Base-by-base conservation (phyloP, 1,140 invertebrate species). In the Frieseomelitta varia region DNA sequence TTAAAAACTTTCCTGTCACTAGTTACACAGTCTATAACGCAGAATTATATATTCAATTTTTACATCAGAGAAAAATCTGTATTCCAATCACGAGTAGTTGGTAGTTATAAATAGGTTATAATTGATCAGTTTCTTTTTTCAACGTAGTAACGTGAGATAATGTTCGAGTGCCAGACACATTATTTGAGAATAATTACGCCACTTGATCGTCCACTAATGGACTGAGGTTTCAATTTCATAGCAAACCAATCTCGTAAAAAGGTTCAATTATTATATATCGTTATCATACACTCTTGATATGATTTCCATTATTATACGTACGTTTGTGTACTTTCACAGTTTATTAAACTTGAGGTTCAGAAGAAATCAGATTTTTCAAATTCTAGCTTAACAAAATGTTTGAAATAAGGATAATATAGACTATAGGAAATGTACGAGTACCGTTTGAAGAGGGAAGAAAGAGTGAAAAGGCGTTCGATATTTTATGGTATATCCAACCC, bases 141-240 rank as follows among this genome's bases (percentile, higher is more conserved):
- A 19, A 34, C 24, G 3, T 14, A 12, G 87, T 85, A 90, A 90
- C 24, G n/a, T n/a, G 80, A 90, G 81, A 87, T 58, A 68, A 79
- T 68, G 68, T 82, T 69, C 76, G 78, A 85, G 78, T 21, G 81
- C 21, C 61, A 63, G 6, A 17, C 75, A 17, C 58, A 82, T 80
- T 69, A 65, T 85, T 55, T 71, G 56, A 65, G 68, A 56, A 61
- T 73, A 83, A 84, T 79, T 61, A 79, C 63, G 58, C 19, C 85
- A 47, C 85, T 90, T 81, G 77, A 88, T 90, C 87, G 88, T 88
- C 89, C 85, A 79, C 53, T 73, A 69, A 88, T 61, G 76, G 81
- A 84, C 51, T 84, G 81, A 84, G 78, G 68, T 77, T 82, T 87
- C 74, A 65, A 75, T 85, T 84, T 71, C 65, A 68, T 55, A 11